Percentiles rank a stretch among this genome's conserved stretches.
These are phyloP conservation scores for Rhea americana DNA, from an alignment of 2,113 vertebrate genomes.

Conservation along the genomic window DNA sequence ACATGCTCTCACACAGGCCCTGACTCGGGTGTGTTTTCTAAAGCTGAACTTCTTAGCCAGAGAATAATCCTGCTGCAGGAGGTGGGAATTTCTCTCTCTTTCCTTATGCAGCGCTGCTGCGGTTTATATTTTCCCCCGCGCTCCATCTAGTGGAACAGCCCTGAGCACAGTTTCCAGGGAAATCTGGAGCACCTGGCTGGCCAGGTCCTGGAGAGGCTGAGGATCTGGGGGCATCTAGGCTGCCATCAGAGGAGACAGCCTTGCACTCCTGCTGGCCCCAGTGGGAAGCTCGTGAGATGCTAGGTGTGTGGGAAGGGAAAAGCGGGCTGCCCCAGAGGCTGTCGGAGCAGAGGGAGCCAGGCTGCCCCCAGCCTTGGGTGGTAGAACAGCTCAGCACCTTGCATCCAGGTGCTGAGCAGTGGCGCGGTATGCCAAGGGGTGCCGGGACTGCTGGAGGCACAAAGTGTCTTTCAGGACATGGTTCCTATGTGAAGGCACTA, in stretches of 20 bases:
- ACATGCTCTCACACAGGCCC: fast-evolving
- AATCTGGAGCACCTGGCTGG: background rate
- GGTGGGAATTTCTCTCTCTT: background rate
- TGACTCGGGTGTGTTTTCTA: background rate
- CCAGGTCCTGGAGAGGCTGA: fast-evolving
- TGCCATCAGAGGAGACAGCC: background rate
- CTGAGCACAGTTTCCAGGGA: background rate
- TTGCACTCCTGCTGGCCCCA: background rate
- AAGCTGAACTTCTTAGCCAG: background rate
- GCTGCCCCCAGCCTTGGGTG: no score
- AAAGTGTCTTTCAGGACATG: no score
- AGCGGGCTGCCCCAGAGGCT: no score
- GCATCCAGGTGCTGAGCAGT: no score
- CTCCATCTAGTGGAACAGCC: background rate
- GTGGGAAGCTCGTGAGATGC: no score
- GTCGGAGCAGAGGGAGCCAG: no score
- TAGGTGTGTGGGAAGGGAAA: no score
- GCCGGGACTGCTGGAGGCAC: no score
- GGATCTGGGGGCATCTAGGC: background rate
- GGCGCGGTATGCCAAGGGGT: no score
- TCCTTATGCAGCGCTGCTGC: fast-evolving
- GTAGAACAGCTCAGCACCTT: no score
- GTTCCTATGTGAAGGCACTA: no score
- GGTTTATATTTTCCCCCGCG: background rate
- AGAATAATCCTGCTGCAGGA: background rate